phyloP scores from a whole-genome alignment of 2,888 invertebrate genomes.

The Pristionchus exspectatus region DNA sequence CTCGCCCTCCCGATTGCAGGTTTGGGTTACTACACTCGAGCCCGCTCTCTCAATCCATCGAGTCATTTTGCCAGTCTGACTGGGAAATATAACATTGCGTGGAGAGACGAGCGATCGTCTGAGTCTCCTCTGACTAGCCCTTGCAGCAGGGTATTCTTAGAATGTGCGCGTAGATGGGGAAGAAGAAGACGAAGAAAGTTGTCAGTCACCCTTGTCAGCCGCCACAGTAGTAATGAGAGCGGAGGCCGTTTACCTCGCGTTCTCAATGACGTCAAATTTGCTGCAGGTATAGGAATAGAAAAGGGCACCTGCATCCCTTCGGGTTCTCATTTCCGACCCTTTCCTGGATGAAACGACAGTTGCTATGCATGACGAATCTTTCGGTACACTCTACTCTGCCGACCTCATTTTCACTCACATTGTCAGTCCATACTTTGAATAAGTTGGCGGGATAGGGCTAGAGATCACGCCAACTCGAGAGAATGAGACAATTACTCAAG shows the following conservation, averaged over 20 bases:
- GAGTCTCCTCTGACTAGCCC: too few species aligned
- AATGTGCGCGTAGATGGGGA: neutral
- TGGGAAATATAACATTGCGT: neutral
- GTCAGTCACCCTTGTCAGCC: conserved; percentile 4
- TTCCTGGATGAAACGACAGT: conserved; percentile 3
- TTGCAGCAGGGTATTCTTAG: neutral
- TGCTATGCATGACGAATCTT: neutral
- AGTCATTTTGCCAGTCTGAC: neutral
- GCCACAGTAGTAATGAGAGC: conserved; percentile 1
- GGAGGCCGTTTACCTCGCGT: neutral
- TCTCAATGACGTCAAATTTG: neutral
- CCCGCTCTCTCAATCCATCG: too few species aligned
- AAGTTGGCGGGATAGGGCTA: neutral
- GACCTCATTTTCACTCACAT: neutral
- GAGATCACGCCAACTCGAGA: neutral
- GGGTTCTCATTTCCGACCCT: neutral
- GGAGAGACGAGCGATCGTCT: neutral
- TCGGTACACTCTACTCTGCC: neutral
- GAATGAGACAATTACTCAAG: neutral
- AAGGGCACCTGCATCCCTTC: neutral
- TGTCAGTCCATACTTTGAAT: neutral
- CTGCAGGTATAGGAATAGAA: neutral
- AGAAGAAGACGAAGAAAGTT: neutral
- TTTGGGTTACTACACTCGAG: neutral
- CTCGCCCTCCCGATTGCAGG: neutral